Base-by-base conservation (phyloP, 2,888 invertebrate genomes). In the Quadroppia sp. region DNA sequence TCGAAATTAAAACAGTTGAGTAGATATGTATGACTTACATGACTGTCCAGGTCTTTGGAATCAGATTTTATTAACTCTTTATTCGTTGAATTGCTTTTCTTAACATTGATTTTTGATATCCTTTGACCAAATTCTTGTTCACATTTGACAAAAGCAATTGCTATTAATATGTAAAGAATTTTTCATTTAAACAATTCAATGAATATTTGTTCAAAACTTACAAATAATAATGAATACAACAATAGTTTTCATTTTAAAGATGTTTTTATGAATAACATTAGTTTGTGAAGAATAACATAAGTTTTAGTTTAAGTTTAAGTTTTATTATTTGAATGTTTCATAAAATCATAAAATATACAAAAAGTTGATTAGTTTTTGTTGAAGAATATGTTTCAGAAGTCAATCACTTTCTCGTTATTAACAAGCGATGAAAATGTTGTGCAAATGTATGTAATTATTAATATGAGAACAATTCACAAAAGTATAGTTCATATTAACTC, bases 41-140 rank as follows among this genome's bases (percentile, higher is more conserved):
- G 59, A 59, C 30, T 59, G 59, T 59, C 59, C 28, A 59, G 59
- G n/a, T 59, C 59, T 17, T 59, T 59, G 17, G 15, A 32, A 30
- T 59, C 32, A 2, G 59, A 9, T 59, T 59, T 30, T 2, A 32
- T 59, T 2, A 17, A 30, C 32, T 59, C 59, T 3, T 59, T 59
- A n/a, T 59, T 59, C 17, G 59, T 59, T 32, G 32, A 15, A 32
- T 59, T 59, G 32, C n/a, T 32, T 59, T 59, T 59, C 17, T 30
- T 9, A 2, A 59, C 59, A 59, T 1, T n/a, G n/a, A n/a, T 59
- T 59, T 59, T 59, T 0, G 59, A 59, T 9, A 59, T 59, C 32
- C 59, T 59, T 59, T 59, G 59, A 30, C 59, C 59, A n/a, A 59
- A 59, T 59, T 59, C 59, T 59, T 30, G 17, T 11, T 59, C 59